These are phyloP conservation scores for Cossypha caffra DNA, from an alignment of 2,797 vertebrate species.

Conservation along the genomic window DNA sequence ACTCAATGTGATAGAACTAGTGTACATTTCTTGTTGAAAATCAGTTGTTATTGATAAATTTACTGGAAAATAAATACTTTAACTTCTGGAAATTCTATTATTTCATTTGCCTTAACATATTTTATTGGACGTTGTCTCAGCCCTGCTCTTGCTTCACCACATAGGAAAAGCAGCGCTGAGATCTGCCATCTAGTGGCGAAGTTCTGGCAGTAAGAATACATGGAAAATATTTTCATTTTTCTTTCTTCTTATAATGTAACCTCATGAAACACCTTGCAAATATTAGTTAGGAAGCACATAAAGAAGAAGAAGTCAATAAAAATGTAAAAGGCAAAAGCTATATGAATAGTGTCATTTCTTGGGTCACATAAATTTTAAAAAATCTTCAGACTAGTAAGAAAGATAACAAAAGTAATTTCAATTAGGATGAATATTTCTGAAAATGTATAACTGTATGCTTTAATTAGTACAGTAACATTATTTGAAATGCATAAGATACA, in stretches of 20 bases:
- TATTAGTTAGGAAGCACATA: background rate
- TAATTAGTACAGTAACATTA: background rate
- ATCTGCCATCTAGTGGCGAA: constrained; percentile 67
- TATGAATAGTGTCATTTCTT: background rate
- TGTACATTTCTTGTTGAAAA: background rate
- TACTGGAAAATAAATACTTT: background rate
- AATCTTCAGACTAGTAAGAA: background rate
- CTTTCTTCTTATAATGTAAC: background rate
- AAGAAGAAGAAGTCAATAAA: background rate
- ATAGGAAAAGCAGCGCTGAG: background rate
- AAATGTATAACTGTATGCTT: background rate
- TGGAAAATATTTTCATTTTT: background rate
- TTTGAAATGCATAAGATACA: background rate
- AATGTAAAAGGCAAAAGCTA: background rate
- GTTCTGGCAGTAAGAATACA: background rate
- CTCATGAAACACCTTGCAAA: background rate
- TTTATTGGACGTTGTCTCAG: background rate
- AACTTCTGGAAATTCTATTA: background rate
- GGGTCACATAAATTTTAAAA: background rate
- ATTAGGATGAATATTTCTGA: background rate
- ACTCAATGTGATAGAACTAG: background rate
- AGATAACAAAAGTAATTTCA: background rate
- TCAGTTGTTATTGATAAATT: background rate
- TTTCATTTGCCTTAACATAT: background rate
- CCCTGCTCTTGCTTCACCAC: background rate